Base-by-base conservation (phyloP, 2,888 invertebrate species). In the Theretra japonica region DNA sequence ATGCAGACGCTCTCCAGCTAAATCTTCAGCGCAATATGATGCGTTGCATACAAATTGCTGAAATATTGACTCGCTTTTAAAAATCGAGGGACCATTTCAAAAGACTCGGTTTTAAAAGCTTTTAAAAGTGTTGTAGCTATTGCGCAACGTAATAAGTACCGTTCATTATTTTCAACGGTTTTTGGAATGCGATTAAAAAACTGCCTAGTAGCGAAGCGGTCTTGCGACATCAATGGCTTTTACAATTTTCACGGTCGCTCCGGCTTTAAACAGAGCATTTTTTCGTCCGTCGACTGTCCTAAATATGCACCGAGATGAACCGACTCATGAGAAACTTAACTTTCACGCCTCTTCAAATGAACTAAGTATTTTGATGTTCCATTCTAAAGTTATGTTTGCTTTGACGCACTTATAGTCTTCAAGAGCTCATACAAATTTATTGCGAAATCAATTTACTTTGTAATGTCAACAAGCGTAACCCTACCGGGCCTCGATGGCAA, bases 401-500 rank as follows among this genome's bases (percentile, higher is more conserved):
- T 76, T 65, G 21, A 62, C 69, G 75, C 69, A 57, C n/a, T 23
- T 56, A 30, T 65, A 41, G 41, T 65, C 41, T 65, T 23, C 17
- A 41, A 65, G 60, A 53, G 53, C 41, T 59, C 72, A 57, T 65
- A 71, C 69, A 69, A 28, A 70, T 73, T 77, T 75, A 80, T 79
- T 79, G 79, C 82, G 79, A 78, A 78, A 82, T 84, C 83, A 84
- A 90, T 88, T 88, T 86, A 88, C 87, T 86, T 82, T 87, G 84
- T 83, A 86, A 81, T 86, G 86, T 86, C 86, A 90, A 89, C 82
- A 88, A 77, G 79, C 79, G 85, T 81, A 90, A 90, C 91, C 92
- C 90, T 88, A 90, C 84, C 87, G 88, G 86, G 92, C 93, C 92
- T 89, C 92, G 88, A 83, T 85, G 82, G 88, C 90, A 88, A 90